phyloP scores from a whole-genome alignment of 2,113 vertebrate genomes.

The Chaenocephalus aceratus region DNA sequence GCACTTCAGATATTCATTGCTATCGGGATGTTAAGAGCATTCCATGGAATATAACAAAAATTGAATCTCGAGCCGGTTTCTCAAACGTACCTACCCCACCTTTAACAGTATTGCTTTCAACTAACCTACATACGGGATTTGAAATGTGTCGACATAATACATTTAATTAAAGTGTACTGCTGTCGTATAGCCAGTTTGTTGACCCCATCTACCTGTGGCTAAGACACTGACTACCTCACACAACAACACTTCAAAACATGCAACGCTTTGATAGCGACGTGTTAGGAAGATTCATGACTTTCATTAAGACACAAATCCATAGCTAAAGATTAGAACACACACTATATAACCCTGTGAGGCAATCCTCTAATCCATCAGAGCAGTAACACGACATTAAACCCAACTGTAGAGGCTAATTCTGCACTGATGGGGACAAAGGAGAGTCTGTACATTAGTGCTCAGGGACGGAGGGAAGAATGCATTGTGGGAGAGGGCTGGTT shows the following conservation, averaged over 20 bases:
- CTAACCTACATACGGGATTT: no score
- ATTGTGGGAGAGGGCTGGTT: conserved; percentile 47
- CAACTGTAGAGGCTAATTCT: neutral
- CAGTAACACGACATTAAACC: neutral
- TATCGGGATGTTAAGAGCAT: no score
- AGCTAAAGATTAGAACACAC: neutral
- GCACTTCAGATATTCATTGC: no score
- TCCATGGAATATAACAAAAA: no score
- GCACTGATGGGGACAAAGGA: neutral
- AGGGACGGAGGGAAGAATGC: conserved; percentile 10
- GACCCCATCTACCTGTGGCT: no score
- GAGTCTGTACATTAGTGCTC: conserved; percentile 4
- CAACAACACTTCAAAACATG: neutral
- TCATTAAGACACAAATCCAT: neutral
- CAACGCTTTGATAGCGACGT: neutral
- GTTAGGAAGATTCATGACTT: neutral
- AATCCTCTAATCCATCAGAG: neutral
- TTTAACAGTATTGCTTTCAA: no score
- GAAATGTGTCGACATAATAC: no score
- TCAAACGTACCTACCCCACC: no score
- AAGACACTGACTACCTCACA: no score
- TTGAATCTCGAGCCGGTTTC: no score
- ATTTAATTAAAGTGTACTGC: no score
- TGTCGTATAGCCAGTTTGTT: no score
- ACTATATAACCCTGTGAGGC: neutral